Conservation (phyloP, 2,113 vertebrate species). For the Triplophysa siluroides region DNA sequence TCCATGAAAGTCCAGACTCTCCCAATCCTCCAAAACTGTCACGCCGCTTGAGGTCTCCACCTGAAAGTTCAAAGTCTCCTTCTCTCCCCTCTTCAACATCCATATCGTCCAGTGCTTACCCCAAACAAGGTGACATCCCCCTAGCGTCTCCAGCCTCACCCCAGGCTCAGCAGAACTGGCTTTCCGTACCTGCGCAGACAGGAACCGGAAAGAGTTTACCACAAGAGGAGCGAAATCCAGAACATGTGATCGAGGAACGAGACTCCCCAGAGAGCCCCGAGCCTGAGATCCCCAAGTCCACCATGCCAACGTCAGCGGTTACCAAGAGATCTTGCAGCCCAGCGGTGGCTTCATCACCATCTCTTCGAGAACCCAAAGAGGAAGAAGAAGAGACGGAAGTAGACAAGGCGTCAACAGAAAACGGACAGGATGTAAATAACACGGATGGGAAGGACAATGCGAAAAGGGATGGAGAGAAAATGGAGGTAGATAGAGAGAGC, state of each 20-base stretch:
- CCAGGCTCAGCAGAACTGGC: conserved; percentile 60
- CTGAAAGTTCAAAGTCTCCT: conserved; percentile 55
- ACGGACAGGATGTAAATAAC: conserved; percentile 51
- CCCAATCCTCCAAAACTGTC: conserved; percentile 65
- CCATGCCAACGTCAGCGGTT: conserved; percentile 56
- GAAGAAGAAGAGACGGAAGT: conserved; percentile 50
- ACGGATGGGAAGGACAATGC: conserved; percentile 46
- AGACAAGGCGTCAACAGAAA: neutral
- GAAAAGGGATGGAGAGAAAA: conserved; percentile 64
- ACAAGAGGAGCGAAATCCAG: conserved; percentile 69
- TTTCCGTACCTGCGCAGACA: conserved; percentile 43
- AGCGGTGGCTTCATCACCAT: conserved; percentile 43
- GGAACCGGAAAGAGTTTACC: conserved; percentile 43
- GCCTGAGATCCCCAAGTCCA: conserved; percentile 65
- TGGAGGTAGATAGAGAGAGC: conserved; percentile 67
- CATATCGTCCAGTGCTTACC: conserved; percentile 60
- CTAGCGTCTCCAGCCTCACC: conserved; percentile 49
- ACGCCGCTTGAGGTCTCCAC: conserved; percentile 50
- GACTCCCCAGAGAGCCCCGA: conserved; percentile 80
- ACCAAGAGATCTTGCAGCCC: conserved; percentile 64
- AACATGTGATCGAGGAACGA: conserved; percentile 78
- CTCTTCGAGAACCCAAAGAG: conserved; percentile 53
- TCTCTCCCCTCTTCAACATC: conserved; percentile 57
- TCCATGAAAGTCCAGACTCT: conserved; percentile 77
- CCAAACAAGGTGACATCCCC: conserved; percentile 49